Evolutionary conservation across 2,797 vertebrate species (phyloP).

Genomic region (Sardinella longiceps): DNA sequence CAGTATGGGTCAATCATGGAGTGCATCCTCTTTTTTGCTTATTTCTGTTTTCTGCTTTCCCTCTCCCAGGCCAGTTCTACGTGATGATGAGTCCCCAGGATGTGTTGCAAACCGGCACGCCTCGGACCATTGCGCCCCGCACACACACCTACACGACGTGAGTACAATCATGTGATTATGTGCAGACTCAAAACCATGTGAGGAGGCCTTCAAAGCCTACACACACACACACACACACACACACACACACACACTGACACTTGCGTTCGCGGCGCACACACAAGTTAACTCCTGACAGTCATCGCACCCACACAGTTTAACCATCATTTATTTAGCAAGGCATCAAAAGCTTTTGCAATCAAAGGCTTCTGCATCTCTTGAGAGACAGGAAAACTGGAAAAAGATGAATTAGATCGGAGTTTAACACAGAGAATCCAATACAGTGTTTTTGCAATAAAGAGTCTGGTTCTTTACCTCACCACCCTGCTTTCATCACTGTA

Average conservation of each 20-base stretch:
- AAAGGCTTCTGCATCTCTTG: neutral
- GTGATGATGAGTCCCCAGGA: constrained; percentile 94
- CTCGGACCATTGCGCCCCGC: constrained; percentile 85
- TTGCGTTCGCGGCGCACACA: too few species aligned
- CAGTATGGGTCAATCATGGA: too few species aligned
- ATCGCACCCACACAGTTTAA: neutral
- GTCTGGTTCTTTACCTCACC: too few species aligned
- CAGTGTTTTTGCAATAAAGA: neutral
- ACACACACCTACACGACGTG: constrained; percentile 89
- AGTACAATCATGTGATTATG: constrained; percentile 54
- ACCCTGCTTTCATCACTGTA: too few species aligned
- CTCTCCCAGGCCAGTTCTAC: constrained; percentile 84
- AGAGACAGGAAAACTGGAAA: neutral
- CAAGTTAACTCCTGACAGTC: neutral
- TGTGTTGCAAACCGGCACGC: constrained; percentile 84
- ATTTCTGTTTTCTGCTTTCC: neutral
- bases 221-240: neutral
- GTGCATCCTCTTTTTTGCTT: neutral
- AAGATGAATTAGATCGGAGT: neutral
- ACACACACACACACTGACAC: neutral
- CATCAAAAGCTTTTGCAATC: neutral
- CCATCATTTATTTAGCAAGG: neutral
- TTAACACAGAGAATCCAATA: neutral
- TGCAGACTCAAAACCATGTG: neutral
- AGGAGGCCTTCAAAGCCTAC: neutral